Percentiles rank a stretch among this genome's conserved stretches.
These are phyloP conservation scores for Lytechinus pictus DNA, from an alignment of 35 echinoderm and acorn worm species.

Conservation along the genomic window DNA sequence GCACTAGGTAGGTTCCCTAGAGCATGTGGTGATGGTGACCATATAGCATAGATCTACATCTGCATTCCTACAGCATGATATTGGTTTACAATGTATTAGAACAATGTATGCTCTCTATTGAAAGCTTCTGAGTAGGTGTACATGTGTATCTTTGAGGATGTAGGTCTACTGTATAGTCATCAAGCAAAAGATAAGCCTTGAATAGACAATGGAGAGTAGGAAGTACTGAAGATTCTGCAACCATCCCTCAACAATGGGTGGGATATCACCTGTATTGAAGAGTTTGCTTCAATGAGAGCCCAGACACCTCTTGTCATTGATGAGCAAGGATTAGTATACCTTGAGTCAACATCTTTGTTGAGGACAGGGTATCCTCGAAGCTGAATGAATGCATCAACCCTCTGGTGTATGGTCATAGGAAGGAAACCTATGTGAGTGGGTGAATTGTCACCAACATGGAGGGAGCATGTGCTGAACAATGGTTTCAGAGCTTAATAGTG, in stretches of 20 bases:
- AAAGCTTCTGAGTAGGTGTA: not conserved
- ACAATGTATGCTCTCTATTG: not conserved
- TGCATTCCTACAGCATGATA: too few relatives aligned
- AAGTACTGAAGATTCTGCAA: not conserved
- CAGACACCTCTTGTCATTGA: not conserved
- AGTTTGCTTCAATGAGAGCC: not conserved
- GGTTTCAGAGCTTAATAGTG: not conserved
- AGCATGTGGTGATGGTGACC: too few relatives aligned
- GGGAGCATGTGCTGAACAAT: not conserved
- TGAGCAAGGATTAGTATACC: not conserved
- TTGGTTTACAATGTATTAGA: not conserved
- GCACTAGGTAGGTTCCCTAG: too few relatives aligned
- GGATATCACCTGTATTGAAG: not conserved
- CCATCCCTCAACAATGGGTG: not conserved
- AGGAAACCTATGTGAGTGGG: not conserved
- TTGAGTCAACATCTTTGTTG: not conserved
- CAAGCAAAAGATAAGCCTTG: not conserved
- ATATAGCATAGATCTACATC: too few relatives aligned
- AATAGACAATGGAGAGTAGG: not conserved
- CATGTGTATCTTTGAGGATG: not conserved
- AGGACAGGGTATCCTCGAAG: not conserved
- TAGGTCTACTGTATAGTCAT: not conserved
- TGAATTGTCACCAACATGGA: not conserved
- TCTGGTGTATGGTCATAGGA: not conserved
- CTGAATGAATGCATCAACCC: not conserved